Conservation (phyloP, 53 echinoderm and acorn worm species). For the Stichopus horrens region DNA sequence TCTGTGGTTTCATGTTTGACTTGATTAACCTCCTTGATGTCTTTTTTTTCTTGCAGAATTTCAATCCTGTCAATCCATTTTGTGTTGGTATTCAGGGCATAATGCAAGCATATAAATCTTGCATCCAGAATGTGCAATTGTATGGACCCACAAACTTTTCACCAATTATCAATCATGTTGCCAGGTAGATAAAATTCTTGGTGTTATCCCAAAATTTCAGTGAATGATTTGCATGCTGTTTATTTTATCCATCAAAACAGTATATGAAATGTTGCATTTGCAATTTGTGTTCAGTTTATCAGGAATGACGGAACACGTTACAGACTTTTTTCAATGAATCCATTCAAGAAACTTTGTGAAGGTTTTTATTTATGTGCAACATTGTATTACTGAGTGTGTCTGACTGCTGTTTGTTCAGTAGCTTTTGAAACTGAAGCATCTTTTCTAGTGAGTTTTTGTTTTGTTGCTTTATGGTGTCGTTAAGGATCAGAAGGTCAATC, state of each 20-base stretch:
- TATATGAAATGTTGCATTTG: background rate
- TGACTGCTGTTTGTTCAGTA: no score
- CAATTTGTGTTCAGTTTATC: background rate
- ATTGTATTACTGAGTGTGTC: no score
- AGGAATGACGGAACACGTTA: no score
- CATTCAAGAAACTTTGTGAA: no score
- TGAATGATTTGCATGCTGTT: no score
- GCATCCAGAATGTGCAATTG: slow-evolving; percentile 82
- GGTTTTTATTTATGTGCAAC: no score
- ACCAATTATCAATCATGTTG: slow-evolving; percentile 94
- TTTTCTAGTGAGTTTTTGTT: no score
- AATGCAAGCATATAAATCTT: slow-evolving; percentile 89
- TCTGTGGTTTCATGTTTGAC: background rate
- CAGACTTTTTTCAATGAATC: no score
- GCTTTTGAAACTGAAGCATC: no score
- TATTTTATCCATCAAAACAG: background rate
- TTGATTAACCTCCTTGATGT: background rate
- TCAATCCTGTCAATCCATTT: slow-evolving; percentile 88
- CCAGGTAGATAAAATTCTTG: slow-evolving; percentile 53
- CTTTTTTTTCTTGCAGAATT: slow-evolving; percentile 66
- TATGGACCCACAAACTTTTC: slow-evolving; percentile 99
- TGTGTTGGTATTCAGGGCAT: slow-evolving; percentile 84
- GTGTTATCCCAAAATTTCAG: no score
- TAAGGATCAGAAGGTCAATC: no score
- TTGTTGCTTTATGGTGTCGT: no score